Conservation (phyloP, 2,888 invertebrate genomes). For the Epirrhoe alternata region DNA sequence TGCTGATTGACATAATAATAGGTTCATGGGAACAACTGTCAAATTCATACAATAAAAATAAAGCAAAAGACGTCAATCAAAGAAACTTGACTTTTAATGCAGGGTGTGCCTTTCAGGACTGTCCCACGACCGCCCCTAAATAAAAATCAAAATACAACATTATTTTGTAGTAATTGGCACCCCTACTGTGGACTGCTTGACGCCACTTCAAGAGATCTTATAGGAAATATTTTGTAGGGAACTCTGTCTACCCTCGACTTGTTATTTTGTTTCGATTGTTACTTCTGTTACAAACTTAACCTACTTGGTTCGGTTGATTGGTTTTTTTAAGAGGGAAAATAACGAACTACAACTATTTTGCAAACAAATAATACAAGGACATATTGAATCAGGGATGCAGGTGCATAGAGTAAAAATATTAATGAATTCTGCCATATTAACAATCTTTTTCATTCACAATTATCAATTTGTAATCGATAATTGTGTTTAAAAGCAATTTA, state of each 20-base stretch:
- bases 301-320: constrained; percentile 8
- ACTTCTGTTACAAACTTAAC: constrained; percentile 52
- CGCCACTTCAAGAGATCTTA: constrained; percentile 80
- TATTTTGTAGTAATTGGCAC: constrained; percentile 83
- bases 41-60: constrained; percentile 71
- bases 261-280: constrained; percentile 70
- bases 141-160: constrained; percentile 81
- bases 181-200: constrained; percentile 79
- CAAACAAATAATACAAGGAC: no score
- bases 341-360: no score
- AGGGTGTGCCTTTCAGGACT: constrained; percentile 80
- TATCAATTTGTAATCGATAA: no score
- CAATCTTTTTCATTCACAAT: no score
- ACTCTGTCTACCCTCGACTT: constrained; percentile 62
- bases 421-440: no score
- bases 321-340: not conserved
- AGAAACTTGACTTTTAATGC: constrained; percentile 76
- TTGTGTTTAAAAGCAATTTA: no score
- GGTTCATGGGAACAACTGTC: constrained; percentile 65
- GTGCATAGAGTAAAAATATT: no score
- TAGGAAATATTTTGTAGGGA: constrained; percentile 69
- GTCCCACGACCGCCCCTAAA: constrained; percentile 84
- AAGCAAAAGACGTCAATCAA: constrained; percentile 78
- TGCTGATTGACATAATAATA: constrained; percentile 48
- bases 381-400: no score